Percentiles rank a stretch among this genome's conserved stretches.
Conservation (phyloP, 1,140 invertebrate genomes). For the Panagrolaimus sp. region DNA sequence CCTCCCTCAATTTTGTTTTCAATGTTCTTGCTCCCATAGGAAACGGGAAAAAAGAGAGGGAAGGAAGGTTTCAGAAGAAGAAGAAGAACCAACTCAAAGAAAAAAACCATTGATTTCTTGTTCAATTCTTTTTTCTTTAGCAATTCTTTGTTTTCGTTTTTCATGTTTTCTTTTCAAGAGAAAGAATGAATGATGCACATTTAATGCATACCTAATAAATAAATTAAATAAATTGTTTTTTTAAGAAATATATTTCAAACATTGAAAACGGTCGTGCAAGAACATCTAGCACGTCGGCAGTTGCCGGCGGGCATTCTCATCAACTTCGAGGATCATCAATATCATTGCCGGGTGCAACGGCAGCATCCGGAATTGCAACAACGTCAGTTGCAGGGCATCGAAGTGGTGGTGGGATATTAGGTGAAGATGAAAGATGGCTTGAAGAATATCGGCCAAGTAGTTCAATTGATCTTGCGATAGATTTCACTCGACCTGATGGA, state of each 20-base stretch:
- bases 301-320: background rate
- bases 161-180: too few relatives aligned
- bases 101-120: too few relatives aligned
- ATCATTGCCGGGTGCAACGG: background rate
- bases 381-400: background rate
- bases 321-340: background rate
- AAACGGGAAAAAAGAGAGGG: too few relatives aligned
- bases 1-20: too few relatives aligned
- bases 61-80: too few relatives aligned
- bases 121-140: too few relatives aligned
- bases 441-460: constrained; percentile 15
- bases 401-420: background rate
- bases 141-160: too few relatives aligned
- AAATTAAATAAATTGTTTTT: too few relatives aligned
- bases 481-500: constrained; percentile 57
- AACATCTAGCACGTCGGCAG: constrained; percentile 12
- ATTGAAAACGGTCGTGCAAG: constrained; percentile 15
- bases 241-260: background rate
- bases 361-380: background rate
- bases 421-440: constrained; percentile 8
- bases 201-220: too few relatives aligned
- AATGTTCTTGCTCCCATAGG: too few relatives aligned
- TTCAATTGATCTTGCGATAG: constrained; percentile 51
- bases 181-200: too few relatives aligned
- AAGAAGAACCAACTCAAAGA: too few relatives aligned